A percentile compares a stretch with the other conserved stretches of the same genome.
Evolutionary conservation across 2,797 vertebrate species (phyloP).

Genomic region (Myotis findleyi): DNA sequence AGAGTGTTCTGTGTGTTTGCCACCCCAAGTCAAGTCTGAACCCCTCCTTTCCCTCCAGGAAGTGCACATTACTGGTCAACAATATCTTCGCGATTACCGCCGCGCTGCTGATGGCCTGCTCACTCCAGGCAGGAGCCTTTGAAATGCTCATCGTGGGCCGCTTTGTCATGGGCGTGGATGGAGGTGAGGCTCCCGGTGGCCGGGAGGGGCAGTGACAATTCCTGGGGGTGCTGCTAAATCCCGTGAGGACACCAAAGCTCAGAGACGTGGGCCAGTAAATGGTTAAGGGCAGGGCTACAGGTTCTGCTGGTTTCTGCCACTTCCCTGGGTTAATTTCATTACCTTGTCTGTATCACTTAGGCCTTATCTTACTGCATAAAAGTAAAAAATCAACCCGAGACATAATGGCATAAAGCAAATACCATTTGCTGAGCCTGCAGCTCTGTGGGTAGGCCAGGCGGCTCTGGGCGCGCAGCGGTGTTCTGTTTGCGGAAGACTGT

Average conservation of each 20-base stretch:
- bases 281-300: background rate
- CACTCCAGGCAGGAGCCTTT: conserved; percentile 89
- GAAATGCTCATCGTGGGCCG: conserved; percentile 97
- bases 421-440: background rate
- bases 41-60: conserved; percentile 87
- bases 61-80: conserved; percentile 93
- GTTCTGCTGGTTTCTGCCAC: background rate
- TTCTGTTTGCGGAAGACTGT: background rate
- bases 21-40: background rate
- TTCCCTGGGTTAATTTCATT: background rate
- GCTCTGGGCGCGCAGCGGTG: background rate
- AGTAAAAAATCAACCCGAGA: background rate
- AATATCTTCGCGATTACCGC: conserved; percentile 92
- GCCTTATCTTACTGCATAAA: background rate
- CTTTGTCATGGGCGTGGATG: conserved; percentile 94
- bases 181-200: conserved; percentile 92
- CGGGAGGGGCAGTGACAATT: conserved; percentile 73
- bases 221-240: background rate
- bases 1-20: background rate
- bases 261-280: rapidly evolving
- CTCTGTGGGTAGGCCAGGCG: background rate
- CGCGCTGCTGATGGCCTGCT: conserved; percentile 91
- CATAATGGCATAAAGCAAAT: background rate
- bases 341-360: background rate
- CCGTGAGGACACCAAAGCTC: background rate